Conservation (phyloP, 2,113 vertebrate species). For the Melanocharis versteri region DNA sequence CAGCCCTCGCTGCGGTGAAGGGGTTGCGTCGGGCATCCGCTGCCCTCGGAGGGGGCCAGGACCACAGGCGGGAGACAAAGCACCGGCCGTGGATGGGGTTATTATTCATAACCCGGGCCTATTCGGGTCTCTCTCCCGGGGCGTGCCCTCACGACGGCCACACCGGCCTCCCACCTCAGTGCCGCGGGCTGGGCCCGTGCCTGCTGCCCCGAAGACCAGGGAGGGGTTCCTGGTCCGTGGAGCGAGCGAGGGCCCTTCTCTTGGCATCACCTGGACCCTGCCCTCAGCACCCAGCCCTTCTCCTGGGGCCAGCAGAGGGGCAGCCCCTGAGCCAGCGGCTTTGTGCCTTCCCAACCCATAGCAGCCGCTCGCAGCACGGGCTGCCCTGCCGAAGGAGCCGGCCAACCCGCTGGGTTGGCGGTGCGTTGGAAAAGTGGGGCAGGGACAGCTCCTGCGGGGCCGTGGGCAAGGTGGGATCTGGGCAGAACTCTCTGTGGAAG, state of each 20-base stretch:
- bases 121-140: background rate
- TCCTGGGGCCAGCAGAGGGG: too few species aligned
- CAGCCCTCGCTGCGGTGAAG: background rate
- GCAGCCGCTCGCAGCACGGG: rapidly evolving
- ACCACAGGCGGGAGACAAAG: background rate
- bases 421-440: rapidly evolving
- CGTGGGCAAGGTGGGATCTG: background rate
- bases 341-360: background rate
- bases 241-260: background rate
- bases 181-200: background rate
- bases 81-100: rapidly evolving
- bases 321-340: background rate
- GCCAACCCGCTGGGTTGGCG: background rate
- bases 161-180: background rate
- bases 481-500: background rate
- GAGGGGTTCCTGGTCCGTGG: background rate
- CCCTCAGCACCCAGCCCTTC: background rate
- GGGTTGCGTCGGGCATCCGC: background rate
- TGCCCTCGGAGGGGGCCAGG: background rate
- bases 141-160: background rate
- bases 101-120: rapidly evolving
- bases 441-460: background rate
- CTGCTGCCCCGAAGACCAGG: background rate
- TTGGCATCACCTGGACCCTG: background rate
- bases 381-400: background rate